Percentiles rank a stretch among this genome's conserved stretches.
phyloP scores from a whole-genome alignment of 2,113 vertebrate genomes.

The Hymenochirus boettgeri region DNA sequence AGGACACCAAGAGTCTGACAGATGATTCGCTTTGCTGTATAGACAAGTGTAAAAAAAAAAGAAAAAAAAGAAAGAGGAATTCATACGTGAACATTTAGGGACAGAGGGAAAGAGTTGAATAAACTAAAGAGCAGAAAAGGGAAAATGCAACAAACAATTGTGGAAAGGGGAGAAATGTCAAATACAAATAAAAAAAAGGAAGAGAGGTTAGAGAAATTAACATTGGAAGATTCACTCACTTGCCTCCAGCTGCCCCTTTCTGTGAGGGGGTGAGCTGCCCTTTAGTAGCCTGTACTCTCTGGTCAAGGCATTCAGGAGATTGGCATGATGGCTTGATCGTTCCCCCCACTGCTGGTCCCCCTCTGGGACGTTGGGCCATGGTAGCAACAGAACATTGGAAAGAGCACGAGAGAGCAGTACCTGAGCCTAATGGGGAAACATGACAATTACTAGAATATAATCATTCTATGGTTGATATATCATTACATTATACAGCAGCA shows the following conservation, averaged over 20 bases:
- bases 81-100: too few relatives aligned
- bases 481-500: too few relatives aligned
- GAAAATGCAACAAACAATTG: too few relatives aligned
- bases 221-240: slow-evolving; percentile 64
- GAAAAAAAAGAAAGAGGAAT: too few relatives aligned
- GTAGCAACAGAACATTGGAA: slow-evolving; percentile 87
- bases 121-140: too few relatives aligned
- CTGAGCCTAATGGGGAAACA: slow-evolving; percentile 74
- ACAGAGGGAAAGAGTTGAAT: too few relatives aligned
- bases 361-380: slow-evolving; percentile 90
- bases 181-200: not conserved
- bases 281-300: slow-evolving; percentile 81
- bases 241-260: slow-evolving; percentile 72
- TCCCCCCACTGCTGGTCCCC: slow-evolving; percentile 90
- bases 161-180: too few relatives aligned
- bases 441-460: too few relatives aligned
- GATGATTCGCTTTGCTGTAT: slow-evolving; percentile 82
- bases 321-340: slow-evolving; percentile 85
- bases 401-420: slow-evolving; percentile 87
- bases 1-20: slow-evolving; percentile 90
- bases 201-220: not conserved
- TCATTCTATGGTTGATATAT: too few relatives aligned
- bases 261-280: slow-evolving; percentile 64
- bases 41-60: slow-evolving; percentile 27
- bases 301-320: slow-evolving; percentile 81